Evolutionary conservation across 2,888 invertebrate species (phyloP).

Genomic region (Torymus tubicola): DNA sequence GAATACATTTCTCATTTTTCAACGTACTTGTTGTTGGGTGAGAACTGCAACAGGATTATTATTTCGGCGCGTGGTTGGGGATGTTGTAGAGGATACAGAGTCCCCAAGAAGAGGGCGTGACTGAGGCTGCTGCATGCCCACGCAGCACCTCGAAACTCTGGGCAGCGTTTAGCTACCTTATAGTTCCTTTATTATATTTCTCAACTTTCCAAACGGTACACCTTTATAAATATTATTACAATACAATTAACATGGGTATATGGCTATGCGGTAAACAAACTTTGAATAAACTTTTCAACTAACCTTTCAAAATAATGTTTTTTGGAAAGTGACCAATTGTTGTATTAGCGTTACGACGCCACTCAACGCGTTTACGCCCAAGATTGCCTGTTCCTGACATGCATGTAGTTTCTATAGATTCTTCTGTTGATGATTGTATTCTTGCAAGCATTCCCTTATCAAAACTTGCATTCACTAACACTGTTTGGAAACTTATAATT

Average conservation of each 20-base stretch:
- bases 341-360: conserved; percentile 75
- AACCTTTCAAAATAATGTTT: conserved; percentile 45
- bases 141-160: conserved; percentile 76
- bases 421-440: conserved; percentile 44
- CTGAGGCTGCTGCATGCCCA: conserved; percentile 77
- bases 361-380: conserved; percentile 76
- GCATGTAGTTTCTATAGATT: conserved; percentile 72
- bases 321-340: conserved; percentile 34
- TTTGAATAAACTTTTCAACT: neutral
- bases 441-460: conserved; percentile 52
- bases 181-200: conserved; percentile 60
- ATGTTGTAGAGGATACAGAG: conserved; percentile 77
- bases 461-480: conserved; percentile 56
- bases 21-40: conserved; percentile 73
- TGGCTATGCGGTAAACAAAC: neutral
- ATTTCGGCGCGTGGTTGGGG: conserved; percentile 74
- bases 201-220: conserved; percentile 48
- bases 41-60: conserved; percentile 74
- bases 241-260: neutral
- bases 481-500: conserved; percentile 52
- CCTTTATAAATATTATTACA: conserved; percentile 9
- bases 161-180: conserved; percentile 75
- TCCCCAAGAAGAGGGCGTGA: conserved; percentile 77
- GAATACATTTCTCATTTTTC: conserved; percentile 5
- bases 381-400: conserved; percentile 76